A percentile compares a stretch with the other conserved stretches of the same genome.
Evolutionary conservation across 2,888 invertebrate genomes (phyloP).

Genomic region (Drosophila meridionalis): DNA sequence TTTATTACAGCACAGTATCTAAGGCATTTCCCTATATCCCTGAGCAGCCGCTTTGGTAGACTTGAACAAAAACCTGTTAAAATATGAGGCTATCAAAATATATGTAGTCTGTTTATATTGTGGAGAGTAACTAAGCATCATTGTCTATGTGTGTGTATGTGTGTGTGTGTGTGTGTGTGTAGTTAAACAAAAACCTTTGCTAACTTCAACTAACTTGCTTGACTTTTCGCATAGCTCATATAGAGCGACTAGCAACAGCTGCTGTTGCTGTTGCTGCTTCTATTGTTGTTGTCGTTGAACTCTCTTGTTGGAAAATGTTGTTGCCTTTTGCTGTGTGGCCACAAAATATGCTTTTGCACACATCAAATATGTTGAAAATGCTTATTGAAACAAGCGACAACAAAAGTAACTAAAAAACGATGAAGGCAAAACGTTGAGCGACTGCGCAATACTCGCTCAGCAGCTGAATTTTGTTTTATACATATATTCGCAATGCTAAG

Average conservation of each 20-base stretch:
- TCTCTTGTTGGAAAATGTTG: conserved; percentile 24
- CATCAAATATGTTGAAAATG: conserved; percentile 56
- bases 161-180: background rate
- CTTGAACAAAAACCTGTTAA: background rate
- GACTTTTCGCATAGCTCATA: conserved; percentile 8
- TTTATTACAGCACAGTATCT: background rate
- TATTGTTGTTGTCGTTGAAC: conserved; percentile 20
- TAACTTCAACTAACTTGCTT: conserved; percentile 1
- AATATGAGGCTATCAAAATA: background rate
- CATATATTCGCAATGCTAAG: too few species aligned
- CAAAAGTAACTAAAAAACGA: conserved; percentile 34
- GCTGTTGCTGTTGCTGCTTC: background rate
- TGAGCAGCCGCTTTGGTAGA: background rate
- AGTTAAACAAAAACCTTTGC: conserved; percentile 5
- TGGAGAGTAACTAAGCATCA: background rate
- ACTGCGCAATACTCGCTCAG: background rate
- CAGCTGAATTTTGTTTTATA: background rate
- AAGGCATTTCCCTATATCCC: background rate
- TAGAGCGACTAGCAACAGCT: background rate
- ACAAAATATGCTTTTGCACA: conserved; percentile 61
- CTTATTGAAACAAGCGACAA: conserved; percentile 66
- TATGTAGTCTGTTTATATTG: background rate
- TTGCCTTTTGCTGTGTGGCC: conserved; percentile 31
- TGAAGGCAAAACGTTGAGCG: too few species aligned
- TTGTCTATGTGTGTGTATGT: background rate